Evolutionary conservation across 30 jellyfish, hydroid and myxozoan species (phyloP), one percentile per base, ranked within the genome.

Genomic region (Haliclystus octoradiatus): DNA sequence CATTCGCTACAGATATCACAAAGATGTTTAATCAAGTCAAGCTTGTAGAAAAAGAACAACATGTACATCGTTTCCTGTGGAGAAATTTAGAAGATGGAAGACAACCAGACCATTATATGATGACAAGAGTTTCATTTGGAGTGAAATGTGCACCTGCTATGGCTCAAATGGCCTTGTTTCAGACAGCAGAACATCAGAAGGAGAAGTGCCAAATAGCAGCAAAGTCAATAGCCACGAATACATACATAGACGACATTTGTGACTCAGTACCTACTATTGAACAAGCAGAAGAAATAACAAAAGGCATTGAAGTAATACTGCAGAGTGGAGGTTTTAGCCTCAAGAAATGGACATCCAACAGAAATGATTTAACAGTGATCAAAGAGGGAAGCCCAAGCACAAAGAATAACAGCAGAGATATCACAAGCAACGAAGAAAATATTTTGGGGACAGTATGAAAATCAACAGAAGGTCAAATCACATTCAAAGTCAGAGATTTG

Each of bases 401-500:
- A n/a, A n/a, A n/a, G n/a, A n/a, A n/a, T n/a, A n/a, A n/a, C n/a
- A n/a, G n/a, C n/a, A n/a, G n/a, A n/a, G n/a, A n/a, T n/a, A n/a
- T n/a, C n/a, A n/a, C n/a, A n/a, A n/a, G n/a, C n/a, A 72, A 63
- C 34, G 92, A 77, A 12, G 92, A 77, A 51, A 68, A 60, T 60
- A 77, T 69, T 3, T 71, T 52, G 53, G 92, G 77, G 23, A 77
- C 49, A 60, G 26, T 69, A 14, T 77, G 77, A 72, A 50, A 77
- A 76, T 68, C 72, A 68, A 68, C 68, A 28, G 34, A 81, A 24
- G 92, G 69, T 69, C 57, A 71, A 31, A 33, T 69, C 82, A 68
- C 76, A 67, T 68, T 77, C 62, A 77, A 77, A 52, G 92, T 68
- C 32, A 63, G 69, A 69, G n/a, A n/a, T n/a, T n/a, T n/a, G 5